Conservation (phyloP, 2,797 vertebrate species). For the Heteromormyrus szaboi region DNA sequence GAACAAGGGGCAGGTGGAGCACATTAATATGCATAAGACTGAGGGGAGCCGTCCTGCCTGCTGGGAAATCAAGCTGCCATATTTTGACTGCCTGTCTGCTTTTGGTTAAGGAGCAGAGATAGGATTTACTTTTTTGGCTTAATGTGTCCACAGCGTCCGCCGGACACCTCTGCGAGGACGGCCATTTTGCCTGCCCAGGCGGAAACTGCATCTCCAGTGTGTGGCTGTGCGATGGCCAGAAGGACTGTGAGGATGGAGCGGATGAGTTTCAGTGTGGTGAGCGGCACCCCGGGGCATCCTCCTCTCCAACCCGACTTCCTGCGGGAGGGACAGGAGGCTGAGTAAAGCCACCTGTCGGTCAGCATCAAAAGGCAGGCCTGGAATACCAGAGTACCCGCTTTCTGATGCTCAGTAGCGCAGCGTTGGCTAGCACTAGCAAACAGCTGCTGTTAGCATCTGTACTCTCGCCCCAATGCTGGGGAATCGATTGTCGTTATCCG, state of each 20-base stretch:
- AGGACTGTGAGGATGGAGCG: slow-evolving; percentile 92
- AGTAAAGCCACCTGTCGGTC: neutral
- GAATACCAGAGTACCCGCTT: neutral
- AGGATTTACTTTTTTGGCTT: neutral
- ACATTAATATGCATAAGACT: neutral
- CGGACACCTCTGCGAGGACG: slow-evolving; percentile 89
- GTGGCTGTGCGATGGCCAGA: slow-evolving; percentile 96
- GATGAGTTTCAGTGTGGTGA: slow-evolving; percentile 95
- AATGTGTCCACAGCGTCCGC: slow-evolving; percentile 68
- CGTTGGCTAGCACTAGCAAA: neutral
- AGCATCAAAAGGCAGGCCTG: neutral
- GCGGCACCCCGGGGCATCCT: slow-evolving; percentile 16
- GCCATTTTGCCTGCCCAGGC: slow-evolving; percentile 94
- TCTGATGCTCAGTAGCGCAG: neutral
- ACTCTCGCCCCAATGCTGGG: neutral
- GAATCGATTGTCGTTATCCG: neutral
- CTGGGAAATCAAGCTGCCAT: neutral
- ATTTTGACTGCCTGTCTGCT: neutral
- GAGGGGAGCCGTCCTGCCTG: neutral
- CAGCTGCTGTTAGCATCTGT: neutral
- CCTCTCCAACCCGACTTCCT: neutral
- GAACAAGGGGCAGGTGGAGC: neutral
- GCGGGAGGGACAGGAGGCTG: neutral
- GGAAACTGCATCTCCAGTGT: slow-evolving; percentile 96
- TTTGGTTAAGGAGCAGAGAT: neutral